phyloP scores from a whole-genome alignment of 2,113 vertebrate species.

The Crypturellus undulatus region DNA sequence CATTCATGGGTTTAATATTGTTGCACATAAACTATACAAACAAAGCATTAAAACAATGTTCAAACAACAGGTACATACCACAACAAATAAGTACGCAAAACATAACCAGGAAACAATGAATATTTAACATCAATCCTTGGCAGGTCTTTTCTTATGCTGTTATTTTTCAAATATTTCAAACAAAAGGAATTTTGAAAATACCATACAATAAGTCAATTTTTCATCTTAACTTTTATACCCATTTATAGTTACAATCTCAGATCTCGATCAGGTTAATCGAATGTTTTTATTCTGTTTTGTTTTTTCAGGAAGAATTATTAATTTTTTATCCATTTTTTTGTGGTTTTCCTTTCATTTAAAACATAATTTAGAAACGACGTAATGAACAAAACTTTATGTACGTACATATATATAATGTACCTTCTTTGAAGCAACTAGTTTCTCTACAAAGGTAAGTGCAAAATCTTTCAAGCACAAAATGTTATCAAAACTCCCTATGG shows the following conservation, averaged over 20 bases:
- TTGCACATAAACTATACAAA: conserved; percentile 30
- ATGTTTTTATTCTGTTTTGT: not conserved
- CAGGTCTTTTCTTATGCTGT: not conserved
- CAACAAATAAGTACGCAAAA: conserved; percentile 52
- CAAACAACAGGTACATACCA: conserved; percentile 39
- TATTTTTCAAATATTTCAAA: not conserved
- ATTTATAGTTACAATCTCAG: not conserved
- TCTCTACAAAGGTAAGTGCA: not conserved
- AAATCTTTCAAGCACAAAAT: not conserved
- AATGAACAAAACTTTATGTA: not conserved
- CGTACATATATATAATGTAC: not conserved
- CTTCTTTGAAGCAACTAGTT: not conserved
- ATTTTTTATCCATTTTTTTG: not conserved
- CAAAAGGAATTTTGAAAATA: not conserved
- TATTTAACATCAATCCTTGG: not conserved
- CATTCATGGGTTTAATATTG: not conserved
- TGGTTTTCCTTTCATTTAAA: not conserved
- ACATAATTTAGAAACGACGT: not conserved
- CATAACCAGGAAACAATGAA: conserved; percentile 26
- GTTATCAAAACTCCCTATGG: not conserved
- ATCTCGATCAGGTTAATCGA: not conserved
- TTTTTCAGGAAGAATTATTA: not conserved
- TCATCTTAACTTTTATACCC: not conserved
- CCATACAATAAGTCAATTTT: not conserved
- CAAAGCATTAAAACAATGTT: not conserved